Percentiles rank a stretch among this genome's conserved stretches.
Evolutionary conservation across 2,888 invertebrate species (phyloP).

Genomic region (Plagodis pulveraria): DNA sequence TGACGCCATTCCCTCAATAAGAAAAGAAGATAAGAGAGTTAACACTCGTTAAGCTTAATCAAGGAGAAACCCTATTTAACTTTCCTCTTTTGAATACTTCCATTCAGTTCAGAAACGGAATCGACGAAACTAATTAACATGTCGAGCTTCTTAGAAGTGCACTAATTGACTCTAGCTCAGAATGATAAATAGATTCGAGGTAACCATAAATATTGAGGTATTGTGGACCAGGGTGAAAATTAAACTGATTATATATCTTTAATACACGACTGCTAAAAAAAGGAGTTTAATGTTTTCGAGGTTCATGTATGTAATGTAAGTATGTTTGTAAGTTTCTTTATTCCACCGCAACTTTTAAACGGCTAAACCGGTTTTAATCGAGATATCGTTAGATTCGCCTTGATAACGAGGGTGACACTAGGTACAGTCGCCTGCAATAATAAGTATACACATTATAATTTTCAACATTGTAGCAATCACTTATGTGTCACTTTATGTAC

Average conservation of each 20-base stretch:
- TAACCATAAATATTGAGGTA: constrained; percentile 2
- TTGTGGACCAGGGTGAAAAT: not conserved
- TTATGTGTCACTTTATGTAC: no score
- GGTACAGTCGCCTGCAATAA: no score
- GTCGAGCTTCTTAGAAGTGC: constrained; percentile 30
- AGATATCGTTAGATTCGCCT: no score
- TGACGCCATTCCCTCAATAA: constrained; percentile 6
- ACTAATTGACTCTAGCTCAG: constrained; percentile 23
- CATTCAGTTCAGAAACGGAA: constrained; percentile 21
- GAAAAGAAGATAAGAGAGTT: constrained; percentile 17
- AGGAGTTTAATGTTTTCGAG: no score
- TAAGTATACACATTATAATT: no score
- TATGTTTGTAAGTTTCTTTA: no score
- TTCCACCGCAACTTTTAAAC: no score
- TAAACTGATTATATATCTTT: not conserved
- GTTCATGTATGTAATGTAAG: no score
- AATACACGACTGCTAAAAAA: no score
- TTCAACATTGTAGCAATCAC: no score
- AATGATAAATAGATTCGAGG: constrained; percentile 23
- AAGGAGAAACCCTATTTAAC: constrained; percentile 20
- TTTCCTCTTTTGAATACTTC: constrained; percentile 25
- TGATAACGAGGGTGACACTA: no score
- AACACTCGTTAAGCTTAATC: constrained; percentile 29
- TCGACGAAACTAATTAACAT: constrained; percentile 28
- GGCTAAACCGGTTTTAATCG: no score